Conservation (phyloP, 2,888 invertebrate genomes). For the Norana najaformis region DNA sequence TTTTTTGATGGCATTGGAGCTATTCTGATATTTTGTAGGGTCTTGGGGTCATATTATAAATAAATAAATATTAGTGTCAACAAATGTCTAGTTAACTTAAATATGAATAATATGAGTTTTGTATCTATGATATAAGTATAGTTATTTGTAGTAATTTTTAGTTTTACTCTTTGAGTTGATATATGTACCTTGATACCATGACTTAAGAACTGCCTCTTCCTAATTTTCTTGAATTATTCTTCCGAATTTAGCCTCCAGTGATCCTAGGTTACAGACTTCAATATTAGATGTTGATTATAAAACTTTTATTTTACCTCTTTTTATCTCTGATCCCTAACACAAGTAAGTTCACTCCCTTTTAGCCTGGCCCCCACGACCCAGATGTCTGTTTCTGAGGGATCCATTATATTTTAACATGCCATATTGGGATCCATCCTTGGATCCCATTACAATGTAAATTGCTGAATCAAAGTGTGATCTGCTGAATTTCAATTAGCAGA, state of each 20-base stretch:
- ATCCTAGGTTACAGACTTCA: neutral
- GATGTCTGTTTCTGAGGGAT: no score
- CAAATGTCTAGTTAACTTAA: neutral
- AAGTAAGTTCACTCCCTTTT: no score
- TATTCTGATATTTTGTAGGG: neutral
- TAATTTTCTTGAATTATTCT: neutral
- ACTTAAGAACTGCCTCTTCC: neutral
- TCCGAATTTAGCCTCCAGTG: neutral
- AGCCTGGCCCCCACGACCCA: no score
- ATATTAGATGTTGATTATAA: no score
- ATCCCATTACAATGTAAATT: no score
- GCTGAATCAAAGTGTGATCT: no score
- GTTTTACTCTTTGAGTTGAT: neutral
- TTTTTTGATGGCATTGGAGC: neutral
- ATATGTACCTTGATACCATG: neutral
- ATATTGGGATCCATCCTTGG: no score
- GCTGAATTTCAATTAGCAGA: neutral
- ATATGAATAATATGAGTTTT: no score
- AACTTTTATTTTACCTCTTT: no score
- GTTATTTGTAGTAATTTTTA: neutral
- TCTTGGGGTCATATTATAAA: neutral
- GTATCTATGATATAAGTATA: neutral
- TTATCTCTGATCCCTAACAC: no score
- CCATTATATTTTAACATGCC: no score
- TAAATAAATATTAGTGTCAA: neutral